A percentile compares a stretch with the other conserved stretches of the same genome.
Evolutionary conservation across 2,888 invertebrate species (phyloP).

Genomic region (Synergus itoensis): DNA sequence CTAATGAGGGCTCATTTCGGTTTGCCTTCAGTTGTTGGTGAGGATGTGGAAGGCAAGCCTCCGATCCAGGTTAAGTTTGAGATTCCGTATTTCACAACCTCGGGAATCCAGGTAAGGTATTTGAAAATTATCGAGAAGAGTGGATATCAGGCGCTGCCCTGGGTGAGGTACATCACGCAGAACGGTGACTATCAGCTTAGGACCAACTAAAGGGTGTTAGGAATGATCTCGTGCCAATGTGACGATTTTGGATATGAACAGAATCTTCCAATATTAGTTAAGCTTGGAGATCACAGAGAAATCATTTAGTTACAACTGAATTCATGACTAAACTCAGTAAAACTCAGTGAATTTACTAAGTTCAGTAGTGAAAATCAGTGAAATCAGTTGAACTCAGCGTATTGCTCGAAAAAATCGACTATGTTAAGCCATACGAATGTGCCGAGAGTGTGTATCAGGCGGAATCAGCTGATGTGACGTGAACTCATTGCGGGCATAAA

Average conservation of each 20-base stretch:
- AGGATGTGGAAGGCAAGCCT: conserved; percentile 96
- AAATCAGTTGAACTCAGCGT: too few relatives aligned
- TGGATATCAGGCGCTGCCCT: conserved; percentile 98
- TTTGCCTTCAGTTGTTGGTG: conserved; percentile 95
- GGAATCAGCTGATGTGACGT: too few relatives aligned
- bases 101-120: conserved; percentile 97
- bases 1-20: conserved; percentile 99
- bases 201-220: conserved; percentile 85
- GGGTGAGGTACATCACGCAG: conserved; percentile 99
- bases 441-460: too few relatives aligned
- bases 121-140: conserved; percentile 99
- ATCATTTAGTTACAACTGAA: too few relatives aligned
- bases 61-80: conserved; percentile 99
- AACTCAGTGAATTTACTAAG: too few relatives aligned
- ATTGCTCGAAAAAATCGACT: too few relatives aligned
- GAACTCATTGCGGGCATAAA: too few relatives aligned
- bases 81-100: conserved; percentile 99
- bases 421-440: too few relatives aligned
- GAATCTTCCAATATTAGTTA: too few relatives aligned
- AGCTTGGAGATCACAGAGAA: too few relatives aligned
- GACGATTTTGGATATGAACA: neutral
- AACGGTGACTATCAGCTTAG: conserved; percentile 99
- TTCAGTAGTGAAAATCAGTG: too few relatives aligned
- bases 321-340: too few relatives aligned
- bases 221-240: conserved; percentile 7